Percentiles rank a stretch among this genome's conserved stretches.
Conservation (phyloP, 1,140 invertebrate species). For the Ericerus pela region DNA sequence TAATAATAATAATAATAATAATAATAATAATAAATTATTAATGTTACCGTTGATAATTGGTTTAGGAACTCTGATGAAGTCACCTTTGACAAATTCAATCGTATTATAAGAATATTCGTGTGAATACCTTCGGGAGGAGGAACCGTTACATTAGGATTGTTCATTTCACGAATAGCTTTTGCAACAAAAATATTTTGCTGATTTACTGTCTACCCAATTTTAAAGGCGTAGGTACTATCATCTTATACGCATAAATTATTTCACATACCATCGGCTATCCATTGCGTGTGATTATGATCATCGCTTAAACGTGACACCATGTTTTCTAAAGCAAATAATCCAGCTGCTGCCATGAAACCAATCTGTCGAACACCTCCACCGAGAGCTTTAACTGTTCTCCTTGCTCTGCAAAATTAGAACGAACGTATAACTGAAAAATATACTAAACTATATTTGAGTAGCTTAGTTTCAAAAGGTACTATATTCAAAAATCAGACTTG, state of each 20-base stretch:
- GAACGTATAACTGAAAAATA: neutral
- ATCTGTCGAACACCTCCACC: constrained; percentile 86
- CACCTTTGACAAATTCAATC: neutral
- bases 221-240: no score
- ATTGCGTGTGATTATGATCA: constrained; percentile 57
- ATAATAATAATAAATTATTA: no score
- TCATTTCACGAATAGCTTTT: neutral
- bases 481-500: no score
- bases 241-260: neutral
- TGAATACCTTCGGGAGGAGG: neutral
- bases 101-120: neutral
- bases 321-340: constrained; percentile 62
- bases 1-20: no score
- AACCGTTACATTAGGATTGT: neutral
- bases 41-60: no score
- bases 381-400: constrained; percentile 64
- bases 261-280: constrained; percentile 47
- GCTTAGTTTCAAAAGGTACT: no score
- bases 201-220: no score
- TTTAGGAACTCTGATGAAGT: no score
- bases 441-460: no score
- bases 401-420: constrained; percentile 38
- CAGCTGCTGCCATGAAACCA: constrained; percentile 77
- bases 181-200: no score
- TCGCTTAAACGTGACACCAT: constrained; percentile 47